Percentiles rank a stretch among this genome's conserved stretches.
These are phyloP conservation scores for Apamea sordens DNA, from an alignment of 2,888 invertebrate species.

Conservation along the genomic window DNA sequence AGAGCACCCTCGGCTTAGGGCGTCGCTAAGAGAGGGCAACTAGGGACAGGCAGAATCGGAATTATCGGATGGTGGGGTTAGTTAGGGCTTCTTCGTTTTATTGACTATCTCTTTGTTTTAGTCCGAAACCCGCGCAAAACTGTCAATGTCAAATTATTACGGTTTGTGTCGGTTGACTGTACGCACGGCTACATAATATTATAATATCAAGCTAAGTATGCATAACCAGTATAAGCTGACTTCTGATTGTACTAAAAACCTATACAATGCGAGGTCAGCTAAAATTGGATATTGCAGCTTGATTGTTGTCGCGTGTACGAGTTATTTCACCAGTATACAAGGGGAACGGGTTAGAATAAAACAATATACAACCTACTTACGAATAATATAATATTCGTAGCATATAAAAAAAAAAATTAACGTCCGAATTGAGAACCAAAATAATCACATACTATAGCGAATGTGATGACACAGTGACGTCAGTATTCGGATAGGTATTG, in stretches of 20 bases:
- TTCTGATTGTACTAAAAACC: too few relatives aligned
- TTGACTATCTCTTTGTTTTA: neutral
- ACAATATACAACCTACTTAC: neutral
- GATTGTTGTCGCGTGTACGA: neutral
- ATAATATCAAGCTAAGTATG: too few relatives aligned
- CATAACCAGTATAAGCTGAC: too few relatives aligned
- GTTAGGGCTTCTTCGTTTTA: neutral
- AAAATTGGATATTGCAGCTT: too few relatives aligned
- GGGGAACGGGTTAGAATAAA: neutral
- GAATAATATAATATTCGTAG: too few relatives aligned
- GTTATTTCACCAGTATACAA: neutral
- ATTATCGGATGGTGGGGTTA: neutral
- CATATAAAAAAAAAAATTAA: too few relatives aligned
- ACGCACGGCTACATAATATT: neutral
- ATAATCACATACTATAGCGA: neutral
- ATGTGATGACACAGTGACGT: neutral
- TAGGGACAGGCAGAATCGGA: too few relatives aligned
- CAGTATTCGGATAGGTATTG: fast-evolving
- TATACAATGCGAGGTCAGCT: too few relatives aligned
- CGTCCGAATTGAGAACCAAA: too few relatives aligned
- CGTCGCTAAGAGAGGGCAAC: too few relatives aligned
- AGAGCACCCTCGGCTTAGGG: too few relatives aligned
- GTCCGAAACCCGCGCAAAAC: neutral
- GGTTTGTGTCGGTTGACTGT: neutral
- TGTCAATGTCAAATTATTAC: neutral